Base-by-base conservation (phyloP, 2,888 invertebrate genomes). In the Phrixothrix hirtus region DNA sequence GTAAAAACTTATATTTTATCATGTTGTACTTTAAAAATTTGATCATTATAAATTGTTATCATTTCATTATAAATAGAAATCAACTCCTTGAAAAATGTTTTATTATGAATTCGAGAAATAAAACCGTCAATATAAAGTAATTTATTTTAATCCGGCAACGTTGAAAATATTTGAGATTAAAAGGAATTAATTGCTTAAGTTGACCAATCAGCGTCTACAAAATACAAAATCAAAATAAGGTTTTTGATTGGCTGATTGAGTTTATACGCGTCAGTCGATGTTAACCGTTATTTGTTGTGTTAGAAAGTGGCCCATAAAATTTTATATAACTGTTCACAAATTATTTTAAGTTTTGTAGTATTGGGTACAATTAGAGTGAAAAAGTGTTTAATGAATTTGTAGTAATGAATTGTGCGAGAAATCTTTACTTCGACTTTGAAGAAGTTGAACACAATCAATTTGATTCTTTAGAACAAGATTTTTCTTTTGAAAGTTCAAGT, bases 401-500 rank as follows among this genome's bases (percentile, higher is more conserved):
- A 21, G 43, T 27, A 36, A 71, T 72, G 72, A 67, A 68, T 55
- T 61, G 55, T 37, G 55, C 58, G 21, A 59, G 61, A 48, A 66
- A 59, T 53, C 45, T 61, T 35, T 59, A 57, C 21, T 67, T 63
- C 17, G 71, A 72, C 27, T 56, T 67, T 12, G 61, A 59, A 21
- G 66, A 69, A 47, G 53, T 45, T 2, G 65, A 65, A 5, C 51
- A 52, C 13, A 72, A 74, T 46, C 72, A 73, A 56, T 65, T 74
- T 16, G 72, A 75, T 60, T 68, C 70, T 2, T 73, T 73, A n/a
- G 79, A 79, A 59, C 81, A 82, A 75, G 84, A 85, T 73, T 80
- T 84, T 76, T 83, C 84, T 69, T 83, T 82, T 65, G 84, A 84
- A 67, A 79, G 82, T 66, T 82, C 83, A 61, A 80, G 79, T 48